phyloP scores from a whole-genome alignment of 2,113 vertebrate species.

The Gopherus flavomarginatus region DNA sequence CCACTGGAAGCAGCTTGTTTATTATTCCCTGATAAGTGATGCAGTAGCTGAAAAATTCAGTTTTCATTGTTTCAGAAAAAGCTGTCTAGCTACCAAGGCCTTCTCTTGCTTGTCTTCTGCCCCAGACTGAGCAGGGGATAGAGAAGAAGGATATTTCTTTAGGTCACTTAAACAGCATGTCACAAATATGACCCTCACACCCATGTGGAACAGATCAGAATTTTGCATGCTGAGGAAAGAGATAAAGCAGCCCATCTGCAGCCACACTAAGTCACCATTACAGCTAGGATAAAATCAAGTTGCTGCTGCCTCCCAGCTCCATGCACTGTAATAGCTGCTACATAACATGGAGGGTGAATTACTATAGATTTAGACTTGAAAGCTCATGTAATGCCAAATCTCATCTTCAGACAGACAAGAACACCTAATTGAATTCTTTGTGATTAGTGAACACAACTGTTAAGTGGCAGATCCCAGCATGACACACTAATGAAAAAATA shows the following conservation, averaged over 20 bases:
- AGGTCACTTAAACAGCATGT: fast-evolving
- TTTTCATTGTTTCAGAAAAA: too few relatives aligned
- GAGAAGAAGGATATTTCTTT: neutral
- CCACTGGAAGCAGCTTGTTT: neutral
- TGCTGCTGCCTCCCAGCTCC: fast-evolving
- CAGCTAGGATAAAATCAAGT: neutral
- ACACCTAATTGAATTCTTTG: neutral
- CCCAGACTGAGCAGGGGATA: neutral
- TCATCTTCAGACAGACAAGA: conserved; percentile 1
- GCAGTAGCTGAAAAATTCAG: neutral
- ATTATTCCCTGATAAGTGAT: neutral
- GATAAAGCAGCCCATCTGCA: neutral
- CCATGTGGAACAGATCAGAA: neutral
- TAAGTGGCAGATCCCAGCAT: neutral
- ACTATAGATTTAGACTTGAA: neutral
- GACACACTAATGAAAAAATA: fast-evolving
- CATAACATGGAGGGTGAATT: neutral
- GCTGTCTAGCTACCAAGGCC: neutral
- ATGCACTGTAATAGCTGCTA: neutral
- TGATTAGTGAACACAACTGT: neutral
- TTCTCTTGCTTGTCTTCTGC: neutral
- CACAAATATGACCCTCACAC: neutral
- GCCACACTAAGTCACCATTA: neutral
- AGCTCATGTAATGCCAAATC: conserved; percentile 49
- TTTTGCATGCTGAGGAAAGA: fast-evolving